These are phyloP conservation scores for Ceratothoa steindachneri DNA, from an alignment of 2,888 invertebrate species.

Conservation along the genomic window DNA sequence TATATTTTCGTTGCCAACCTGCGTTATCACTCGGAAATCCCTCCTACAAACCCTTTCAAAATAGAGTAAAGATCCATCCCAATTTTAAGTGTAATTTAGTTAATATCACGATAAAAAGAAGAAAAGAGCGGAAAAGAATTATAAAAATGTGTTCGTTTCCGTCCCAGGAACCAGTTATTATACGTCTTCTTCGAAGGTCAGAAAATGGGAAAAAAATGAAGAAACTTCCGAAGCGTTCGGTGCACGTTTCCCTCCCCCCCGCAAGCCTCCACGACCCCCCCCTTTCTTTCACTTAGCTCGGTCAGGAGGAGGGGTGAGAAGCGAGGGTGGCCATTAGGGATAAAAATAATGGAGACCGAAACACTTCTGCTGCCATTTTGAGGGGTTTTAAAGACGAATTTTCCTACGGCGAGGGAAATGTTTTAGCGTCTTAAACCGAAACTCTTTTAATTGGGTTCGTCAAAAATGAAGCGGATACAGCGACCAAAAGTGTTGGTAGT, in stretches of 20 bases:
- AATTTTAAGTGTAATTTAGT: too few species aligned
- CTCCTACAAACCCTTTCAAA: background rate
- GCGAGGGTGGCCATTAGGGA: background rate
- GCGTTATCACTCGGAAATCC: too few species aligned
- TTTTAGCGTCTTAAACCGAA: background rate
- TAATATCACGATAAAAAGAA: background rate
- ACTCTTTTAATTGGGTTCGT: background rate
- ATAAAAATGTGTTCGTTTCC: background rate
- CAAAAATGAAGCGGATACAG: too few species aligned
- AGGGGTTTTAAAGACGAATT: background rate
- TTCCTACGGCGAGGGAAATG: background rate
- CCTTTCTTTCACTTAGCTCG: background rate
- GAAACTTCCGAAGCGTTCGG: background rate
- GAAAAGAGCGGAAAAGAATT: too few species aligned
- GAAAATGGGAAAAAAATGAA: background rate
- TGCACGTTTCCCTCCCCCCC: background rate
- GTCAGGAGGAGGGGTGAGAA: background rate
- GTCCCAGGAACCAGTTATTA: background rate
- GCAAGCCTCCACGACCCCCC: too few species aligned
- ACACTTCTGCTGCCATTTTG: constrained; percentile 6
- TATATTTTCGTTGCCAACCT: too few species aligned
- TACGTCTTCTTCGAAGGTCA: background rate
- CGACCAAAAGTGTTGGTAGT: too few species aligned
- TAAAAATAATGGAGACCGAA: constrained; percentile 6
- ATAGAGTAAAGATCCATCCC: too few species aligned